Conservation (phyloP, 2,888 invertebrate species). For the Coelinius sp. region DNA sequence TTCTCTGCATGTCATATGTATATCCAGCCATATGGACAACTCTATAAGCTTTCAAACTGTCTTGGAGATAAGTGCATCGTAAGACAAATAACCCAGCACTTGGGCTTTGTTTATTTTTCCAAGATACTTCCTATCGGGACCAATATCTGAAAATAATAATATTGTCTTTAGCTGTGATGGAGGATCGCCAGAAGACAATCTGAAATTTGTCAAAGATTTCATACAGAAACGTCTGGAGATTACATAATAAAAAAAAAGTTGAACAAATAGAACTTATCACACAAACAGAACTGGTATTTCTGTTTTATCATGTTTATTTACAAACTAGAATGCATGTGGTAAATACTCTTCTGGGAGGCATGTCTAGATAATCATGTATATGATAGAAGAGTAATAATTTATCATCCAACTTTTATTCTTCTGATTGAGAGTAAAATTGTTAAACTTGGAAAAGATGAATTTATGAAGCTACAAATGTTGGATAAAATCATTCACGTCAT, state of each 20-base stretch:
- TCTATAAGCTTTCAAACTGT: conserved; percentile 2
- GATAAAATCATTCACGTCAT: not conserved
- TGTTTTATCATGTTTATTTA: not conserved
- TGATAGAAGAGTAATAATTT: too few species aligned
- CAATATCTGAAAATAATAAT: not conserved
- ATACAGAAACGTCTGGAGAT: not conserved
- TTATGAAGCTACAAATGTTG: not conserved
- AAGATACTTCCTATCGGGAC: not conserved
- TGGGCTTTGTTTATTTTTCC: not conserved
- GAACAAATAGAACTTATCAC: not conserved
- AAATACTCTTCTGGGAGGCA: too few species aligned
- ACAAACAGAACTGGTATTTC: not conserved
- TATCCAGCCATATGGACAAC: not conserved
- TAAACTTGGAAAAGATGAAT: not conserved
- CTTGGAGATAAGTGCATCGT: conserved; percentile 42
- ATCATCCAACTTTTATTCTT: too few species aligned
- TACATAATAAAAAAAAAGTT: not conserved
- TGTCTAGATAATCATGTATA: too few species aligned
- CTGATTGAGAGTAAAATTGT: too few species aligned
- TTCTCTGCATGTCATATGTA: conserved; percentile 13
- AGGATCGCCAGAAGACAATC: conserved; percentile 33
- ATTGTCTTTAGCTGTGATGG: not conserved
- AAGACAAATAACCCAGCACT: conserved; percentile 15
- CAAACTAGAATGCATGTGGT: too few species aligned
- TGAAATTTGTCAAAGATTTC: conserved; percentile 38